These are phyloP conservation scores for Pangasius djambal DNA, from an alignment of 2,797 vertebrate genomes.

Conservation along the genomic window DNA sequence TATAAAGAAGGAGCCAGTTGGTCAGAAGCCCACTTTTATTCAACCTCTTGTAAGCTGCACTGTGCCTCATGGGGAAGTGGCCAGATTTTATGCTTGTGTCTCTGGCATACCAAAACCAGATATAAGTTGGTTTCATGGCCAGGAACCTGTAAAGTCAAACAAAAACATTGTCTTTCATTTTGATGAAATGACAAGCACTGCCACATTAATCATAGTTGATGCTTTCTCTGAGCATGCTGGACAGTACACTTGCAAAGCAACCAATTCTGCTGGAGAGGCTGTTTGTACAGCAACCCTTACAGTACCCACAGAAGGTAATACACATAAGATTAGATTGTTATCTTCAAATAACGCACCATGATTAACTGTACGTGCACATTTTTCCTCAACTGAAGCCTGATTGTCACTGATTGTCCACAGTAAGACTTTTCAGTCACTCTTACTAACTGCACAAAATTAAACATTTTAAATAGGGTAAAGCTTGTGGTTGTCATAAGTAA, in stretches of 20 bases:
- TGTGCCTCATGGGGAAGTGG: conserved; percentile 87
- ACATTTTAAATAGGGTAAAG: conserved; percentile 5
- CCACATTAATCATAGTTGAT: conserved; percentile 91
- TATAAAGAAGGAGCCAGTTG: conserved; percentile 82
- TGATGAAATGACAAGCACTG: conserved; percentile 86
- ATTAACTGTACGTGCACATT: conserved; percentile 67
- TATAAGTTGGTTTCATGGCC: conserved; percentile 90
- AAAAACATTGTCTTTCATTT: conserved; percentile 93
- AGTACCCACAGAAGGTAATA: conserved; percentile 88
- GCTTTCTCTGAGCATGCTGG: conserved; percentile 90
- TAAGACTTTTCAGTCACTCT: conserved; percentile 26
- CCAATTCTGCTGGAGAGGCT: conserved; percentile 86
- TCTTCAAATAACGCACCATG: conserved; percentile 61
- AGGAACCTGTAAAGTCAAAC: conserved; percentile 79
- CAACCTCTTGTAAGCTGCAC: conserved; percentile 86
- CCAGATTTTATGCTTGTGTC: conserved; percentile 87
- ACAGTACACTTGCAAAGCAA: conserved; percentile 89
- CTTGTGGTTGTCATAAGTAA: not conserved
- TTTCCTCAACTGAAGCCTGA: conserved; percentile 47
- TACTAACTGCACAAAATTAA: conserved; percentile 50
- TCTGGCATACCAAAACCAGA: conserved; percentile 84
- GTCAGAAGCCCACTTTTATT: conserved; percentile 88
- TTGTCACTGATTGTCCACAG: conserved; percentile 28
- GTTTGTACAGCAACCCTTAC: conserved; percentile 85
- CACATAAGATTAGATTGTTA: conserved; percentile 67